These are phyloP conservation scores for Daboia siamensis DNA, from an alignment of 2,113 vertebrate species.

Conservation along the genomic window DNA sequence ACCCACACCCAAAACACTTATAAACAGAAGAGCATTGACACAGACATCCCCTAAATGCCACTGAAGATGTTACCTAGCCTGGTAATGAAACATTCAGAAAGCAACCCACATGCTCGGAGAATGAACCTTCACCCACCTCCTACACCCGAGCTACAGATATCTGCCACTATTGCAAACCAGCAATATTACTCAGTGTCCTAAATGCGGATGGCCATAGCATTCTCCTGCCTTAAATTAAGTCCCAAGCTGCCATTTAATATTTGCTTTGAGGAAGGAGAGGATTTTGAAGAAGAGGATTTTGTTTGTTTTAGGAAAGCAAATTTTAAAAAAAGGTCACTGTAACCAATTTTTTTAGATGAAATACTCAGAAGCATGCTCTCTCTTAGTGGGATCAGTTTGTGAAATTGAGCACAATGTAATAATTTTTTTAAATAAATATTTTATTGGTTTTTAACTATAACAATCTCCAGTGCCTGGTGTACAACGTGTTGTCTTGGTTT, in stretches of 20 bases:
- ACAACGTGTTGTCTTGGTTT: too few relatives aligned
- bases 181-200: neutral
- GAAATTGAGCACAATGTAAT: constrained; percentile 47
- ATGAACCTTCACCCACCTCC: too few relatives aligned
- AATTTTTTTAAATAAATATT: neutral
- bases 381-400: neutral
- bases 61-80: too few relatives aligned
- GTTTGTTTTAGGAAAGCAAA: constrained; percentile 52
- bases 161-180: neutral
- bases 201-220: neutral
- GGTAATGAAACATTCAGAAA: too few relatives aligned
- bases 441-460: too few relatives aligned
- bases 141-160: too few relatives aligned
- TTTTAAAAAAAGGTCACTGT: constrained; percentile 57
- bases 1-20: too few relatives aligned
- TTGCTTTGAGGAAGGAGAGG: constrained; percentile 44
- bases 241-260: constrained; percentile 36
- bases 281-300: constrained; percentile 55
- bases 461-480: too few relatives aligned
- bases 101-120: too few relatives aligned
- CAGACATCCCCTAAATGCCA: too few relatives aligned
- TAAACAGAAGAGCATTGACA: too few relatives aligned
- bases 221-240: neutral
- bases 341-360: constrained; percentile 20
- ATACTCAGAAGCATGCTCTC: rapidly evolving